Evolutionary conservation across 2,797 vertebrate genomes (phyloP).

Genomic region (Hipposideros larvatus): DNA sequence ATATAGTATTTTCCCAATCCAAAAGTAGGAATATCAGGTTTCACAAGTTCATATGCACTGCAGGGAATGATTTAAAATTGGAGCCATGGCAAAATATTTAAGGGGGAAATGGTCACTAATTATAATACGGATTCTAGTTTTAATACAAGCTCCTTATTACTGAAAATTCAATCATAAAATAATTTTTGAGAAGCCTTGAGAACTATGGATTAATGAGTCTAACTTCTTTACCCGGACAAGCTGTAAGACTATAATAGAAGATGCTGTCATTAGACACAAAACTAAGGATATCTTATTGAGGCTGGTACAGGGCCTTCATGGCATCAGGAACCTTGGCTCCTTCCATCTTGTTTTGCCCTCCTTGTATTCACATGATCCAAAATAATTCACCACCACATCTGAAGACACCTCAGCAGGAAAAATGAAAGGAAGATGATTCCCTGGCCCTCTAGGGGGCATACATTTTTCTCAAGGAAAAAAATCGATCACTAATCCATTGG

Average conservation of each 20-base stretch:
- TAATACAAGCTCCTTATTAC: not conserved
- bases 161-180: not conserved
- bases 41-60: not conserved
- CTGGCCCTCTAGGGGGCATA: not conserved
- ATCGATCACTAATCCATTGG: not conserved
- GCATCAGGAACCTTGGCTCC: not conserved
- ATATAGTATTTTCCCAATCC: not conserved
- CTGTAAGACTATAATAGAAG: not conserved
- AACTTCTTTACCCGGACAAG: slow-evolving; percentile 1
- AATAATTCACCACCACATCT: not conserved
- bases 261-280: not conserved
- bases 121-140: not conserved
- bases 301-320: not conserved
- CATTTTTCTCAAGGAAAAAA: slow-evolving; percentile 2
- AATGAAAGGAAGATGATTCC: not conserved
- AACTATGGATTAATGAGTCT: not conserved
- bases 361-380: not conserved
- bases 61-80: not conserved
- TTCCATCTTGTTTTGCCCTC: not conserved
- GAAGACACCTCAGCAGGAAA: not conserved
- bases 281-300: not conserved
- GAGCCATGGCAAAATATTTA: not conserved
- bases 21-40: not conserved
- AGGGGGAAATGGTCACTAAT: not conserved
- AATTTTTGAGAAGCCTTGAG: not conserved